Evolutionary conservation across 2,113 vertebrate species (phyloP), one percentile per base, ranked within the genome.

Genomic region (Blennius ocellaris): DNA sequence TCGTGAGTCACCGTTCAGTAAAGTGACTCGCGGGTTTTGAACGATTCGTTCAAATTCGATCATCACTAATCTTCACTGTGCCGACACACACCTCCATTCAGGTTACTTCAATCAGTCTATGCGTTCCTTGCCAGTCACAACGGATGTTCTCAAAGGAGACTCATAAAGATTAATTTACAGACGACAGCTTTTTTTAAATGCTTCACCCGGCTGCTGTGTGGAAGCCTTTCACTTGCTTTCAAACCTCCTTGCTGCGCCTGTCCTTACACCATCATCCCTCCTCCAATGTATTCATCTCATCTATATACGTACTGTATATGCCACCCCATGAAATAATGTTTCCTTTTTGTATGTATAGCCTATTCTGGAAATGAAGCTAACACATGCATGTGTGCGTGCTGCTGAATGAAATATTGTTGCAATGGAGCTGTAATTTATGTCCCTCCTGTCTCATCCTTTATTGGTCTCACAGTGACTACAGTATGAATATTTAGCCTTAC

Each of bases 401-500:
- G 8, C 38, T 57, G 50, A 66, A 70, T 80, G 80, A 85, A 88
- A 56, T 68, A 72, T 11, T 39, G 62, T 62, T 52, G 68, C 67
- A 15, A 30, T 21, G n/a, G 52, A 48, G 73, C 41, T 65, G 72
- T 89, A 77, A 92, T 90, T 92, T 84, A 91, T 83, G 80, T 86
- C 68, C 81, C 64, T 80, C 45, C 78, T 61, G 69, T 88, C 79
- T 86, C 68, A 40, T 76, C 76, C 73, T 91, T 88, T 89, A 87
- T 85, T 91, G 83, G 83, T 83, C 75, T 87, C 85, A 69, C 80
- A 14, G 83, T 90, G 89, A 86, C 85, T 88, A 86, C 87, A 77
- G 84, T 81, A 87, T 92, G 90, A 92, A 91, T 92, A 91, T 88
- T 89, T 87, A 80, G 78, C 78, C 61, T 79, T 52, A 52, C 80